A percentile compares a stretch with the other conserved stretches of the same genome.
Conservation (phyloP, 2,113 vertebrate species). For the Takifugu bimaculatus region DNA sequence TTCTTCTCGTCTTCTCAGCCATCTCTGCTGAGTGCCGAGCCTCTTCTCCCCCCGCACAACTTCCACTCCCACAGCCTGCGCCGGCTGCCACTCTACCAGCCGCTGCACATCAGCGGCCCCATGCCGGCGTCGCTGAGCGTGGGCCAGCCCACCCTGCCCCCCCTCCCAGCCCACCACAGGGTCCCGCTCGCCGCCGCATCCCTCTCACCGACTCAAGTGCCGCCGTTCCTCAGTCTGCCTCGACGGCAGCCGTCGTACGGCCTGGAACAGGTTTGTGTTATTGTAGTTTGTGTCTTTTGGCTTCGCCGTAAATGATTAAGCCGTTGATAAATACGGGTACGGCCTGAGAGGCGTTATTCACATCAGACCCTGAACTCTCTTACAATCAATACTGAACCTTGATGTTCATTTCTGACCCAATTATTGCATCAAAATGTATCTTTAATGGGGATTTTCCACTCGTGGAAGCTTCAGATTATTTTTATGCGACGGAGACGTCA, state of each 20-base stretch:
- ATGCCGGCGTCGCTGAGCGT: constrained; percentile 63
- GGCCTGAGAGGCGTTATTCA: too few relatives aligned
- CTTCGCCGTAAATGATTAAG: background rate
- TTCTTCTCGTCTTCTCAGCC: constrained; percentile 40
- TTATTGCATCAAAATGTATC: too few relatives aligned
- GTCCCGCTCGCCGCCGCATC: constrained; percentile 42
- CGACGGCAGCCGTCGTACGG: constrained; percentile 55
- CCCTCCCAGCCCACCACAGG: constrained; percentile 45
- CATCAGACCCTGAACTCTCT: background rate
- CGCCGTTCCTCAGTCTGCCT: constrained; percentile 67
- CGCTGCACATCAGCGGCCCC: constrained; percentile 71
- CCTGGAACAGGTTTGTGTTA: constrained; percentile 64
- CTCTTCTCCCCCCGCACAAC: constrained; percentile 65
- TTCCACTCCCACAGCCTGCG: constrained; percentile 73
- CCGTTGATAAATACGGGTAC: too few relatives aligned
- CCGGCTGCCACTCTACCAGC: constrained; percentile 70
- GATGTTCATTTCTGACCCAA: too few relatives aligned
- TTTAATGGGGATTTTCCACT: too few relatives aligned
- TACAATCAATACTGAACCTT: background rate
- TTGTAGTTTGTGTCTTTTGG: background rate
- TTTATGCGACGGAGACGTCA: too few relatives aligned
- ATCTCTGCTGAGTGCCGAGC: constrained; percentile 60
- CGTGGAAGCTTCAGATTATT: too few relatives aligned
- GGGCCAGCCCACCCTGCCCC: constrained; percentile 57
- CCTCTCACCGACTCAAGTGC: constrained; percentile 38